Evolutionary conservation across 1,140 invertebrate species (phyloP), one percentile per base, ranked within the genome.

Genomic region (Drosophila takahashii): DNA sequence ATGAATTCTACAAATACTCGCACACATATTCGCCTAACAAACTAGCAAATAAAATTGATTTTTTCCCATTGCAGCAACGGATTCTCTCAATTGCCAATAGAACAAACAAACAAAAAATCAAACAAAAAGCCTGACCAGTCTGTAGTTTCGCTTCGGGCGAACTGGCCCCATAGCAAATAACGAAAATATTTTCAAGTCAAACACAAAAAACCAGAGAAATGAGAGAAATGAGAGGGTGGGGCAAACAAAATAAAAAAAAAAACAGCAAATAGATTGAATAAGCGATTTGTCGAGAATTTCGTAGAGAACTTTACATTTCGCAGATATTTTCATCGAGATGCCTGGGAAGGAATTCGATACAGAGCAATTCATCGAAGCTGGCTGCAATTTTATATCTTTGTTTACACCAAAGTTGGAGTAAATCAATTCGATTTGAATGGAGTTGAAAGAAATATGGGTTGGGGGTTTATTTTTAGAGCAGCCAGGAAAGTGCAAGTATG

Each of bases 371-470:
- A 36, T 47, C 51, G 39, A 56, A 57, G 29, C 26, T 50, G 56
- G 29, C 64, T 58, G 54, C 71, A 65, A 45, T 64, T 62, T 41
- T 59, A 59, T 64, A 32, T 1, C 27, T 65, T 67, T 67, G 64
- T 67, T 67, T 67, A 67, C 64, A 3, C n/a, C 36, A 18, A 18
- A 32, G 44, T 22, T 16, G 29, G 18, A 53, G 52, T 34, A 72
- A 75, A 65, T 74, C 72, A 74, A 54, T 37, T 74, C 37, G 16
- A 50, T 44, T 37, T 54, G 45, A 60, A 67, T 50, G 47, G 57
- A 79, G 75, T 76, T 86, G 78, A 81, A 64, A 77, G 78, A 86
- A 71, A 86, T 81, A 86, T 86, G 50, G 41, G 18, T 58, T n/a
- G 26, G 48, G 41, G 56, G 44, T 54, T 64, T 58, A 56, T 73